Percentiles rank a stretch among this genome's conserved stretches.
phyloP scores from a whole-genome alignment of 2,888 invertebrate species.

The Cosmorhoe ocellata region DNA sequence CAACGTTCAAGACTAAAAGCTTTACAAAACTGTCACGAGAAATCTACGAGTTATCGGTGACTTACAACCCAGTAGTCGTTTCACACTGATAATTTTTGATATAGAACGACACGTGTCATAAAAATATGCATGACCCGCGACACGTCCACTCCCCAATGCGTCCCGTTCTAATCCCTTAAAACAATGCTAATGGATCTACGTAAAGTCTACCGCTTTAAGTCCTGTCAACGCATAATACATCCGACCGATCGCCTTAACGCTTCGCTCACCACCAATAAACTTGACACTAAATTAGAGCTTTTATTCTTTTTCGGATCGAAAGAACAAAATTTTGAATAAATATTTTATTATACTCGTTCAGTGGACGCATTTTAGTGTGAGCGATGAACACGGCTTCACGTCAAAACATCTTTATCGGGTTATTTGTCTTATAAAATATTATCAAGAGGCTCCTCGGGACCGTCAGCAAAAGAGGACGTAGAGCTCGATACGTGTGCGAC shows the following conservation, averaged over 20 bases:
- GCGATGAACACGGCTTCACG: constrained; percentile 82
- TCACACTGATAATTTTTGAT: constrained; percentile 66
- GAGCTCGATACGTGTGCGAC: constrained; percentile 72
- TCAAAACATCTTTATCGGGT: constrained; percentile 83
- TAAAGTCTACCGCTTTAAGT: constrained; percentile 67
- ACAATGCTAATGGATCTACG: constrained; percentile 81
- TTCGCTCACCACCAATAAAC: constrained; percentile 75
- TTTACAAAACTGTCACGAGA: constrained; percentile 38
- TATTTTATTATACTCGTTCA: constrained; percentile 79
- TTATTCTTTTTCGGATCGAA: constrained; percentile 68
- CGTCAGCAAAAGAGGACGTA: constrained; percentile 80
- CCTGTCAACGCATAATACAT: constrained; percentile 74
- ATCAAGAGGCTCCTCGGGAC: constrained; percentile 79
- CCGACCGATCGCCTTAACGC: constrained; percentile 74
- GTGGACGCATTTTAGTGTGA: constrained; percentile 80
- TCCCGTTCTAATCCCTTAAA: constrained; percentile 77
- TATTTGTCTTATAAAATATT: constrained; percentile 83
- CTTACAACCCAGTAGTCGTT: constrained; percentile 69
- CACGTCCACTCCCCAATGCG: constrained; percentile 58
- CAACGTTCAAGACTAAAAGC: constrained; percentile 31
- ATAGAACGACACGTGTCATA: constrained; percentile 73
- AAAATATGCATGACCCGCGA: constrained; percentile 73
- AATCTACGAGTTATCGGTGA: constrained; percentile 50
- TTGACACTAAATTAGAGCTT: constrained; percentile 78
- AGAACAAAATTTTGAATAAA: constrained; percentile 76